phyloP scores from a whole-genome alignment of 2,888 invertebrate genomes.

The Coenonympha glycerion region DNA sequence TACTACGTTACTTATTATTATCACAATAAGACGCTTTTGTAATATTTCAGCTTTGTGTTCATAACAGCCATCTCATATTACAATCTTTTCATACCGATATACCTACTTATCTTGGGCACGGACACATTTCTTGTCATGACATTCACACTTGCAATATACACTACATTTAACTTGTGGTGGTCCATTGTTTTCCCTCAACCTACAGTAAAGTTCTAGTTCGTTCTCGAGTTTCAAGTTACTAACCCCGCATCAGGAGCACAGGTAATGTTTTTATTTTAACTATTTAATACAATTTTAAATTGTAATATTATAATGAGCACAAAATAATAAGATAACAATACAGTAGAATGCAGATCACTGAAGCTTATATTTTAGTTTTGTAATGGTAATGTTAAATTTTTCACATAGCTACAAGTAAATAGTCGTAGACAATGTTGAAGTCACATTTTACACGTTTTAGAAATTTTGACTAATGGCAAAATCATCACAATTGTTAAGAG shows the following conservation, averaged over 20 bases:
- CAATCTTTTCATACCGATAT: constrained; percentile 1
- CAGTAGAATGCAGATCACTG: constrained; percentile 28
- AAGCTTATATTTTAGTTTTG: constrained; percentile 31
- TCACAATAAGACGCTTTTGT: too few species aligned
- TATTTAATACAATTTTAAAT: constrained; percentile 30
- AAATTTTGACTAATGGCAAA: constrained; percentile 73
- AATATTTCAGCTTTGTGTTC: background rate
- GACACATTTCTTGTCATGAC: constrained; percentile 15
- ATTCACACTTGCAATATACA: constrained; percentile 16
- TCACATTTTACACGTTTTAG: constrained; percentile 37
- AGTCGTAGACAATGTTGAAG: constrained; percentile 31
- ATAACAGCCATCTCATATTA: too few species aligned
- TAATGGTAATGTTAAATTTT: constrained; percentile 20
- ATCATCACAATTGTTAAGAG: constrained; percentile 74
- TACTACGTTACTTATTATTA: too few species aligned
- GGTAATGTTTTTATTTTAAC: constrained; percentile 52
- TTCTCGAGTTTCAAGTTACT: constrained; percentile 33
- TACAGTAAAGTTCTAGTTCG: constrained; percentile 10
- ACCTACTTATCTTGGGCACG: constrained; percentile 13
- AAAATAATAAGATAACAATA: constrained; percentile 14
- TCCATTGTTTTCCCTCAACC: constrained; percentile 4
- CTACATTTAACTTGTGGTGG: background rate
- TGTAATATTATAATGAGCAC: constrained; percentile 29
- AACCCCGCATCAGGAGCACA: constrained; percentile 54
- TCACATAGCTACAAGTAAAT: constrained; percentile 21